Evolutionary conservation across 2,888 invertebrate species (phyloP), one percentile per base, ranked within the genome.

Genomic region (Parnassius mnemosyne): DNA sequence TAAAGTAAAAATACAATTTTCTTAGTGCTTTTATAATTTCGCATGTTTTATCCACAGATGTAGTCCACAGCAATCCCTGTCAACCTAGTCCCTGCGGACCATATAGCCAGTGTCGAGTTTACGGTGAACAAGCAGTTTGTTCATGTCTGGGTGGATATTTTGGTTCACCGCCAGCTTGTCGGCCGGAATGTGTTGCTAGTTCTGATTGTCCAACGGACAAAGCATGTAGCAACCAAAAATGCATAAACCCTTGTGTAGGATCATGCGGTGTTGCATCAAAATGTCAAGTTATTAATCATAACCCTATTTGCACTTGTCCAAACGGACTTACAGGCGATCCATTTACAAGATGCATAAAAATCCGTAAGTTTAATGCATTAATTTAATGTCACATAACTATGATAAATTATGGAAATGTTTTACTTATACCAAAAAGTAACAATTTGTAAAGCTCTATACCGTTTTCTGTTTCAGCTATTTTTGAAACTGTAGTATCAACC

Each of bases 281-380:
- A 69, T 97, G 97, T 76, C 93, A 94, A 84, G 95, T 96, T 13
- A 93, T 96, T 52, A 95, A 95, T 75, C 96, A 96, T 77, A 93
- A 94, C 75, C 95, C 96, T 9, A 93, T 94, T 69, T 96, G 96
- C 75, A 92, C 92, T 46, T 96, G 96, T 76, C 87, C 92, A 52
- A 84, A 91, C 7, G 93, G 93, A 50, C 92, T 92, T 73, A 92
- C 94, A n/a, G 95, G 95, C 64, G 94, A 95, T 89, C 94, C 94
- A 34, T 94, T 94, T 72, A 89, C 93, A 59, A 92, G 93, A 87
- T 95, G 94, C 71, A 84, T 87, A 57, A 73, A 75, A 60, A 87
- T 84, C 68, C 85, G 93, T 93, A 85, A 90, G 92, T 86, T 54
- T 16, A 46, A 47, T 12, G 0, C 9, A 47, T 13, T 12, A 9